Conservation (phyloP, 2,113 vertebrate species). For the Lagopus leucura region DNA sequence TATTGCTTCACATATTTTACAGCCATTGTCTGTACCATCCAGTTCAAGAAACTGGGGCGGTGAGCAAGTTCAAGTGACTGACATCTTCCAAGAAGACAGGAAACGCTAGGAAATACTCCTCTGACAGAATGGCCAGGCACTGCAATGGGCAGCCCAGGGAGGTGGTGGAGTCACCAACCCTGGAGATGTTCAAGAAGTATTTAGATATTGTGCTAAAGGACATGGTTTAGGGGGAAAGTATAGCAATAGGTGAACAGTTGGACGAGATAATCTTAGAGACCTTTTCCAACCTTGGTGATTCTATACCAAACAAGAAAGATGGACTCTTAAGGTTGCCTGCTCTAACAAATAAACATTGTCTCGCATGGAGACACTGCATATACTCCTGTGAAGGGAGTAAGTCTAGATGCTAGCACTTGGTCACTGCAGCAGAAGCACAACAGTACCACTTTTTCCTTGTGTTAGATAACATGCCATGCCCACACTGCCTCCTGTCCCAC, state of each 20-base stretch:
- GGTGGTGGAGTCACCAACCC: no score
- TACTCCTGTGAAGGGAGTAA: background rate
- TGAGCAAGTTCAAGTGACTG: accelerated
- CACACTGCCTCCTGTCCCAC: background rate
- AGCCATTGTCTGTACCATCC: background rate
- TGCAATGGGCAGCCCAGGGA: no score
- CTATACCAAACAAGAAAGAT: background rate
- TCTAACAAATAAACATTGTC: accelerated
- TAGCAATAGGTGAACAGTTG: no score
- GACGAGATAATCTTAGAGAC: no score
- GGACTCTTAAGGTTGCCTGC: background rate
- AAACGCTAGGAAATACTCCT: no score
- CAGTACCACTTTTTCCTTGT: background rate
- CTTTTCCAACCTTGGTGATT: no score
- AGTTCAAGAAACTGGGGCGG: background rate
- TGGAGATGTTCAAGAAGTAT: no score
- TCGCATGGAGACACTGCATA: background rate
- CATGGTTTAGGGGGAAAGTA: no score
- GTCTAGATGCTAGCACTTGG: background rate
- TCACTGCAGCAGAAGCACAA: background rate
- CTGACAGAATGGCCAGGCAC: no score
- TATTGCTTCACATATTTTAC: background rate
- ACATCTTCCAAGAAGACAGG: background rate
- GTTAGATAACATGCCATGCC: background rate
- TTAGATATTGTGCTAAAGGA: no score